Evolutionary conservation across 2,113 vertebrate genomes (phyloP), one percentile per base, ranked within the genome.

Genomic region (Thinocorus orbignyianus): DNA sequence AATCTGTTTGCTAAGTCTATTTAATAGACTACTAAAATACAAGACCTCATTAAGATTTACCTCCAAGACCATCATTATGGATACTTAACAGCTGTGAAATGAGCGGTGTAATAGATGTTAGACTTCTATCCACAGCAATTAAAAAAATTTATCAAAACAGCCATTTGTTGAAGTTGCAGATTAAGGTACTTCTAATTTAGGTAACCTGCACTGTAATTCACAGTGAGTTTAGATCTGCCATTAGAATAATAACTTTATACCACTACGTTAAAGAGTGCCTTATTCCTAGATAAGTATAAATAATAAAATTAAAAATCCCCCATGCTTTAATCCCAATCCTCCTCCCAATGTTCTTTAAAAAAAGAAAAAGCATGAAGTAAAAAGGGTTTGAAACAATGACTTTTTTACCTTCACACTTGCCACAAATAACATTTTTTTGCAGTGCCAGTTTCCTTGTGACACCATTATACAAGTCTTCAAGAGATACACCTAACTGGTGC

Each of bases 381-480:
- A 26, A 81, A 4, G 5, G 3, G 8, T 68, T 73, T 80, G 30
- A 92, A 88, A 55, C 23, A 20, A 64, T 23, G 33, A 8, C 9
- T 86, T 35, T 12, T 51, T 78, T 98, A 99, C 99, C 99, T 86
- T 99, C 99, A 96, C 99, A 99, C 97, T 99, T 99, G 70, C 98
- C 99, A 98, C 99, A 99, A 96, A 99, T 99, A 3, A 99, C 92
- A 41, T 99, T 99, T 97, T 99, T 99, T 94, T 99, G 99, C 82
- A 99, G 98, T n/a, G 98, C 99, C 71, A 99, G 97, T 93, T 99
- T 99, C 95, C 99, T 98, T 23, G 99, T 99, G 82, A 98, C 70
- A 89, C 99, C 99, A 55, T 98, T 99, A 97, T 99, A 99, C 18
- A 99, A 97, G 68, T 99, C 99, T 85, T 99, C 99, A 65, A 99